These are phyloP conservation scores for Macrosteles quadrilineatus DNA, from an alignment of 1,140 invertebrate genomes.

Conservation along the genomic window DNA sequence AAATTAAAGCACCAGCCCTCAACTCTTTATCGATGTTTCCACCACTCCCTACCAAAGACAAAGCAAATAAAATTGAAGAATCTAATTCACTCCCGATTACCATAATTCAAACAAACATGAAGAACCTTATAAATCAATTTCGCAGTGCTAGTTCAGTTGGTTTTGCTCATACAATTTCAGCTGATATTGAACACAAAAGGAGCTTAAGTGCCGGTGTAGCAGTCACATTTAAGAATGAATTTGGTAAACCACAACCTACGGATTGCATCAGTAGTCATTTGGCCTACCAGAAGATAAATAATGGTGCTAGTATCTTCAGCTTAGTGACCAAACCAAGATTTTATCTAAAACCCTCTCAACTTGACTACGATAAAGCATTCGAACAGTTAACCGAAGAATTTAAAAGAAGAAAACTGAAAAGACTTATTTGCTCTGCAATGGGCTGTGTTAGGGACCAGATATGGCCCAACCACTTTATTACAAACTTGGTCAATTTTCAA, in stretches of 20 bases:
- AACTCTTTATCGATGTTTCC: too few species aligned
- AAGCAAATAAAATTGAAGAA: too few species aligned
- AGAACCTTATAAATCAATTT: too few species aligned
- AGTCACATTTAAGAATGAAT: background rate
- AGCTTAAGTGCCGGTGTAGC: background rate
- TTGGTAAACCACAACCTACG: background rate
- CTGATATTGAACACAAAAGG: too few species aligned
- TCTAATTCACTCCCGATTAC: too few species aligned
- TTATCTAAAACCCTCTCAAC: background rate
- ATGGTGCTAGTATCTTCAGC: background rate
- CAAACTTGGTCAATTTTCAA: background rate
- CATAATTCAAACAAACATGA: too few species aligned
- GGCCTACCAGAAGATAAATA: background rate
- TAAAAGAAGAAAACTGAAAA: background rate
- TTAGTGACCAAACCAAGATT: background rate
- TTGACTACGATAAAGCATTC: background rate
- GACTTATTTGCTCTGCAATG: slow-evolving; percentile 3
- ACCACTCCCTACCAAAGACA: too few species aligned
- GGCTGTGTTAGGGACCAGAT: background rate
- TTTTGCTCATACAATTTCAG: too few species aligned
- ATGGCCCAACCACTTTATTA: background rate
- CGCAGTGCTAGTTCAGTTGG: too few species aligned
- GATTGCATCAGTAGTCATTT: background rate
- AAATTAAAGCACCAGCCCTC: too few species aligned
- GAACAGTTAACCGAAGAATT: background rate